Percentiles rank a stretch among this genome's conserved stretches.
These are phyloP conservation scores for Astyanax mexicanus DNA, from an alignment of 2,797 vertebrate species.

Conservation along the genomic window DNA sequence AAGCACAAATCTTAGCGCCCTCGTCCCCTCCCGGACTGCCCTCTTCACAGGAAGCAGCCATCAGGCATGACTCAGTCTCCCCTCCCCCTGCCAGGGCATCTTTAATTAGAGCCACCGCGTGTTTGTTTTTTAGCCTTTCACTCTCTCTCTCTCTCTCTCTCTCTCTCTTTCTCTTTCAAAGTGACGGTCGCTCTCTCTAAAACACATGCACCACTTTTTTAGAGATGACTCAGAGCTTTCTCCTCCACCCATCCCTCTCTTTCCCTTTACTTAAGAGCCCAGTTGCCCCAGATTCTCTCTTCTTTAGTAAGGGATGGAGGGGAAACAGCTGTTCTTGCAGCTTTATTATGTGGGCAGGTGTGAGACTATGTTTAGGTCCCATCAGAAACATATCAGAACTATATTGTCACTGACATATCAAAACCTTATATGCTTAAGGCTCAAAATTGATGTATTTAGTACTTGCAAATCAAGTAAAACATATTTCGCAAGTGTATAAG, in stretches of 20 bases:
- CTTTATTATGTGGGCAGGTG: conserved; percentile 68
- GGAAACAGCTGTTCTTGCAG: conserved; percentile 62
- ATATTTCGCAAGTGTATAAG: no score
- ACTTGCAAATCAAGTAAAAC: no score
- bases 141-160: background rate
- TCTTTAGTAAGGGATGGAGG: conserved; percentile 2
- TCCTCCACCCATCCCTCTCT: conserved; percentile 60
- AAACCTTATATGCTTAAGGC: no score
- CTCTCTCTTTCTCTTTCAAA: no score
- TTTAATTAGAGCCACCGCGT: conserved; percentile 70
- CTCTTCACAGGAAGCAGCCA: conserved; percentile 72
- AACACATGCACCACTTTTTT: conserved; percentile 64
- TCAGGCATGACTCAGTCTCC: conserved; percentile 70
- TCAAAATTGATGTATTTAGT: no score
- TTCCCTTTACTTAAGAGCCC: conserved; percentile 16
- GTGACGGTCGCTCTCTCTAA: conserved; percentile 47
- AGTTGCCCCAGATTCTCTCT: conserved; percentile 3
- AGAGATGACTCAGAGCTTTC: conserved; percentile 73
- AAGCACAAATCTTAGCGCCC: conserved; percentile 56
- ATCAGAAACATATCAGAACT: background rate
- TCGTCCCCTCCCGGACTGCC: conserved; percentile 57
- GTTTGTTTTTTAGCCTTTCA: conserved; percentile 68
- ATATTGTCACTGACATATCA: no score
- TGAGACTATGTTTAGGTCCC: background rate
- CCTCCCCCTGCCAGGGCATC: conserved; percentile 51